Evolutionary conservation across 2,797 vertebrate species (phyloP), one percentile per base, ranked within the genome.

Genomic region (Prunella strophiata): DNA sequence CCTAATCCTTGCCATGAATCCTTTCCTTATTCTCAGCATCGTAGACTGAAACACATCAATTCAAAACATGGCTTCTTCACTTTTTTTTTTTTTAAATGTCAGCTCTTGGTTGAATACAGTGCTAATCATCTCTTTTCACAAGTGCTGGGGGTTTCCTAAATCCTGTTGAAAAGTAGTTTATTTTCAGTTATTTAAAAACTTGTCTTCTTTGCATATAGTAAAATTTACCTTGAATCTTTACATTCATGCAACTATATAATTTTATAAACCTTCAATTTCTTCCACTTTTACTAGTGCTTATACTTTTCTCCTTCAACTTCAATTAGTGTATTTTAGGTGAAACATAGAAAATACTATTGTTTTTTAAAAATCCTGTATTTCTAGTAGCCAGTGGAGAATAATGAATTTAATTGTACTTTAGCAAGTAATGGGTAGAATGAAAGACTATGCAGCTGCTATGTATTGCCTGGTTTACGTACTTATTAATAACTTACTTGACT

Each of bases 1-100:
- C 93, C 86, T 92, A 88, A 95, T 91, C 95, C 97, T 92, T 95
- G 87, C 75, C 77, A 86, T 97, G 95, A 97, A 97, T 97, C 94
- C 91, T 76, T 93, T 93, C 91, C 91, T 97, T 98, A 97, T 97
- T 95, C 92, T 96, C 92, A 29, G 29, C 80, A 67, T 84, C 18
- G 27, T 75, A 85, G 95, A 79, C 36, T 88, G 94, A 96, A 78
- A 75, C 70, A 88, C 95, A 93, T 88, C 52, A 75, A 93, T 96
- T 97, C 75, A 89, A 93, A 94, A 93, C 65, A 61, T 59, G 50
- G 40, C 89, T 94, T 92, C 89, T 92, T 93, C 93, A 61, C 51
- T 25, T 95, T 84, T 96, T 83, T 36, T 36, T 91, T 61, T 94
- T 91, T 2, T 2, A 86, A 84, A 85, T 8, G 29, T 92, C 83